These are phyloP conservation scores for Amphiprion ocellaris DNA, from an alignment of 2,113 vertebrate genomes.

Conservation along the genomic window DNA sequence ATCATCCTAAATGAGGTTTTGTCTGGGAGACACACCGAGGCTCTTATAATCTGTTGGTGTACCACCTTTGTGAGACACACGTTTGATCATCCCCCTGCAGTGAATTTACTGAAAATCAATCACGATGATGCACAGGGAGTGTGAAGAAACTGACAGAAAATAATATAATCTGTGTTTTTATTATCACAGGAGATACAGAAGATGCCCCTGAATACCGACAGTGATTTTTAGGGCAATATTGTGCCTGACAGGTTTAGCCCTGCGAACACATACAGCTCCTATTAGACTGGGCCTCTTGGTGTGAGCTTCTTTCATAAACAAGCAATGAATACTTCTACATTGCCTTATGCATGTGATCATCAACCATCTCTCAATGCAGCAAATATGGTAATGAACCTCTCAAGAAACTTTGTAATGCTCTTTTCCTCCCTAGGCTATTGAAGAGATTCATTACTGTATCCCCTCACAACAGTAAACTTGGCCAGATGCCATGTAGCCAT, in stretches of 20 bases:
- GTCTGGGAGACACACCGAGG: slow-evolving; percentile 37
- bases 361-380: slow-evolving; percentile 52
- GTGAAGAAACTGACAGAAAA: slow-evolving; percentile 69
- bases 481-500: slow-evolving; percentile 47
- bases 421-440: slow-evolving; percentile 57
- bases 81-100: slow-evolving; percentile 64
- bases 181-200: slow-evolving; percentile 55
- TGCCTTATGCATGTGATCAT: slow-evolving; percentile 61
- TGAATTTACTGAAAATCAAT: slow-evolving; percentile 75
- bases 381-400: slow-evolving; percentile 70
- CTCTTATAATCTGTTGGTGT: slow-evolving; percentile 51
- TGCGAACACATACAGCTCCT: slow-evolving; percentile 44
- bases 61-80: slow-evolving; percentile 52
- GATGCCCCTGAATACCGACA: slow-evolving; percentile 34
- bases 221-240: slow-evolving; percentile 53
- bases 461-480: slow-evolving; percentile 52
- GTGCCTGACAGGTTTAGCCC: slow-evolving; percentile 62
- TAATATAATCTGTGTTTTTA: slow-evolving; percentile 72
- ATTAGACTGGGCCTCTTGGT: slow-evolving; percentile 33
- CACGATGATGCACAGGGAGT: slow-evolving; percentile 54
- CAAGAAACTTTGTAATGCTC: slow-evolving; percentile 54
- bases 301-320: slow-evolving; percentile 50
- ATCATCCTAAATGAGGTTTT: slow-evolving; percentile 51
- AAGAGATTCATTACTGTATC: slow-evolving; percentile 61
- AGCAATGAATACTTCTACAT: slow-evolving; percentile 61